Conservation (phyloP, 2,797 vertebrate genomes). For the Spinus olivaceus region DNA sequence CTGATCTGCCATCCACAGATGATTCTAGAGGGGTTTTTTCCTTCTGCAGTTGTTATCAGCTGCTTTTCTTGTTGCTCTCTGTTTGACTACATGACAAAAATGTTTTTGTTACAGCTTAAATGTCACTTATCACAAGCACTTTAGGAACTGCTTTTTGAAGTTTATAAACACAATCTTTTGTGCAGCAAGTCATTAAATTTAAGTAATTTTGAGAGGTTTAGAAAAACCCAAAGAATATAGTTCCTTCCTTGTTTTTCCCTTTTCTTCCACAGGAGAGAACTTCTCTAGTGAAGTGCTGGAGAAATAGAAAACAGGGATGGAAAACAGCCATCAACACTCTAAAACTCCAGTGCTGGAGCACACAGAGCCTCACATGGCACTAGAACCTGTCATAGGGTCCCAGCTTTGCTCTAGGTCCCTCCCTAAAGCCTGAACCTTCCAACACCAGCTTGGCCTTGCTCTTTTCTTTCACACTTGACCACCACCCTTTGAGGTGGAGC, state of each 20-base stretch:
- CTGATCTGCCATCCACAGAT: not conserved
- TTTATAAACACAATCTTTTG: not conserved
- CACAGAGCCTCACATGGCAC: not conserved
- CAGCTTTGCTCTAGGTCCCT: not conserved
- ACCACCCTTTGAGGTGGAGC: not conserved
- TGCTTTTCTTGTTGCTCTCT: not conserved
- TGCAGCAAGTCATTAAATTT: not conserved
- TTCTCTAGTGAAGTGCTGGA: not conserved
- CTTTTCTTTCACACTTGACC: not conserved
- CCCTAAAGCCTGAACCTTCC: not conserved
- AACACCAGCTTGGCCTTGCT: not conserved
- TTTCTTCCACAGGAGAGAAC: not conserved
- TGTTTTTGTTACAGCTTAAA: not conserved
- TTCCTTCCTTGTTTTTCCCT: not conserved
- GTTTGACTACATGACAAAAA: not conserved
- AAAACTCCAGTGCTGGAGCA: not conserved
- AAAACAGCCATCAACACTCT: not conserved
- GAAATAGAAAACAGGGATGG: not conserved
- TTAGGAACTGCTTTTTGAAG: not conserved
- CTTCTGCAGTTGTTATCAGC: not conserved
- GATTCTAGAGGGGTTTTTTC: not conserved
- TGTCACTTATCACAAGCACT: not conserved
- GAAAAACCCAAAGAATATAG: not conserved
- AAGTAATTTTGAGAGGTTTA: not conserved
- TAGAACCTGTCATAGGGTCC: rapidly evolving